phyloP scores from a whole-genome alignment of 2,797 vertebrate species.

The Parambassis ranga region DNA sequence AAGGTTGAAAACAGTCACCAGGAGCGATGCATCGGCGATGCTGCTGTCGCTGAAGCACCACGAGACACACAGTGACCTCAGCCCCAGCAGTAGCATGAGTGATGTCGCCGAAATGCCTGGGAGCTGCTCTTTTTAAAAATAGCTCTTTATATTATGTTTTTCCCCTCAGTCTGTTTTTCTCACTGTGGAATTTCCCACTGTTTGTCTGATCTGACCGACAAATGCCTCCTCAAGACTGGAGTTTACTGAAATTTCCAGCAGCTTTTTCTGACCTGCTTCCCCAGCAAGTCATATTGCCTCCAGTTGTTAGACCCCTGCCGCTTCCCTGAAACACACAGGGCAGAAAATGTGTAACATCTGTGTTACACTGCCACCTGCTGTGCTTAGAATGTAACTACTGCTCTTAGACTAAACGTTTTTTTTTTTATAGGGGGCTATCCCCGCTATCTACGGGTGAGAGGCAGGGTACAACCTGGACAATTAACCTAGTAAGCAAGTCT shows the following conservation, averaged over 20 bases:
- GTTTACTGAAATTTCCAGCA: slow-evolving; percentile 3
- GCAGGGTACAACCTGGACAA: too few species aligned
- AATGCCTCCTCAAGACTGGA: not conserved
- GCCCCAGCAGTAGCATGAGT: not conserved
- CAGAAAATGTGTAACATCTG: too few species aligned
- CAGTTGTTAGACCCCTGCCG: slow-evolving; percentile 18
- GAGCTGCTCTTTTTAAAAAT: slow-evolving; percentile 7
- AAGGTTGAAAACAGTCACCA: slow-evolving; percentile 17
- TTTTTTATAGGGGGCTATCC: too few species aligned
- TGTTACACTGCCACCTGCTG: slow-evolving; percentile 63
- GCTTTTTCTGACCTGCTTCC: not conserved
- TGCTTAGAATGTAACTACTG: not conserved
- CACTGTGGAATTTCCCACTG: slow-evolving; percentile 32
- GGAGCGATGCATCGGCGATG: not conserved
- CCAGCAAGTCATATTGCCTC: slow-evolving; percentile 12
- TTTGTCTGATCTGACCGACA: not conserved
- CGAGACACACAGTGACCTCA: slow-evolving; percentile 16
- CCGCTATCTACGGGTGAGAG: too few species aligned
- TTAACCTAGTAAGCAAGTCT: too few species aligned
- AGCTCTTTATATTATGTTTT: not conserved
- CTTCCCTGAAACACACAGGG: not conserved
- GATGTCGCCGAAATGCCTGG: slow-evolving; percentile 3
- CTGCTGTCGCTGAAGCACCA: not conserved
- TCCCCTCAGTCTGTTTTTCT: not conserved
- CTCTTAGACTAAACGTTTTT: too few species aligned